Base-by-base conservation (phyloP, 2,888 invertebrate genomes). In the Boloria selene region DNA sequence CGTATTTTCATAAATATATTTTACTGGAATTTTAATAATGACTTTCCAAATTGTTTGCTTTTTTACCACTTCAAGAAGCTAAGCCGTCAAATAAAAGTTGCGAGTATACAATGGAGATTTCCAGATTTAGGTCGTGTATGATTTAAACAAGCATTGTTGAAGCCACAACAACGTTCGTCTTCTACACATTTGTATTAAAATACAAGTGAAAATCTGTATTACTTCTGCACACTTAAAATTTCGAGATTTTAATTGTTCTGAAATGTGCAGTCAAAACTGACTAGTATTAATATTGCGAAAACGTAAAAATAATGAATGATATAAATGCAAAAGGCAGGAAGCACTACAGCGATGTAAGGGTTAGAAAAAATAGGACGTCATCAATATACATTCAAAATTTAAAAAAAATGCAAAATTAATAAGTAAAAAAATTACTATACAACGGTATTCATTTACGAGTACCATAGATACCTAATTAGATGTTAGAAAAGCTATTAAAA, bases 51-150 rank as follows among this genome's bases (percentile, higher is more conserved):
- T 16, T 3, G 4, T 18, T 18, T 18, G 18, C 26, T 45, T n/a
- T 45, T 45, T 45, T 13, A 22, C 56, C 49, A 54, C 49, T 64
- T 26, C 31, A 53, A 59, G 59, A 59, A 53, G 38, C 58, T 64
- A 47, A 47, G 54, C 47, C 52, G 45, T 64, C 58, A 64, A 64
- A 64, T 64, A 64, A 64, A 64, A 59, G 59, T 53, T 64, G 38
- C 42, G 53, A 59, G 31, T 45, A 53, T 56, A 64, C 51, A 64
- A 59, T 53, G 52, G 58, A 26, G 3, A 45, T 38, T 38, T 38
- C 10, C 31, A 53, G 31, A 59, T 63, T 54, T 63, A 54, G 55
- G 62, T 63, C 62, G 62, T 63, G 55, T 63, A 54, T 56, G 56
- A 56, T 56, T 56, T 56, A 45, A 56, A 44, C 56, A n/a, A 22